Conservation (phyloP, 2,888 invertebrate genomes). For the Agriopis aurantiaria region DNA sequence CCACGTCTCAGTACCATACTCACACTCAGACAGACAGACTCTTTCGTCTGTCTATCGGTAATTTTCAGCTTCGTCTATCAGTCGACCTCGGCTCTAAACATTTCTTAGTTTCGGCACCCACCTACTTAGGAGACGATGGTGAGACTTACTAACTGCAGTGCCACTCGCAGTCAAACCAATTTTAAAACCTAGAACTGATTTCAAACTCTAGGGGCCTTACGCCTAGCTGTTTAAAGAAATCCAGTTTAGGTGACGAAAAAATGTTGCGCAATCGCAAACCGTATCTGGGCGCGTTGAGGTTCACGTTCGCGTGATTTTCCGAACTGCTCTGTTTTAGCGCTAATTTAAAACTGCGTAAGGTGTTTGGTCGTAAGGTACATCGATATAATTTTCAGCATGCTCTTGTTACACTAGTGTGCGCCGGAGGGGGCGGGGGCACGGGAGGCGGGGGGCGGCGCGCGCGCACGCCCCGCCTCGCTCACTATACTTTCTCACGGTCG, state of each 20-base stretch:
- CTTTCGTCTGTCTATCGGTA: not conserved
- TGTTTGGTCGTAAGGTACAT: not conserved
- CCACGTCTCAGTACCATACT: no score
- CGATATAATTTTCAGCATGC: conserved; percentile 5
- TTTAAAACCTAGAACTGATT: no score
- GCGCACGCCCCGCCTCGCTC: conserved; percentile 34
- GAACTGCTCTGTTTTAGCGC: no score
- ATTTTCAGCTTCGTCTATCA: not conserved
- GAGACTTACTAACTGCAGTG: not conserved
- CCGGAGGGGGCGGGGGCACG: conserved; percentile 9
- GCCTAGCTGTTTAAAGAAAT: no score
- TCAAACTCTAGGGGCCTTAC: no score
- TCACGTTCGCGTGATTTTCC: no score
- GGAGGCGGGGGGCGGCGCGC: conserved; percentile 31
- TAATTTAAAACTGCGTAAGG: no score
- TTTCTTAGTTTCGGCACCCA: not conserved
- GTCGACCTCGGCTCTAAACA: not conserved
- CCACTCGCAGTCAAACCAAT: not conserved
- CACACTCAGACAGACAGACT: no score
- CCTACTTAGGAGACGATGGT: not conserved
- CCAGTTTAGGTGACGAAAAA: no score
- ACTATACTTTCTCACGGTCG: conserved; percentile 13
- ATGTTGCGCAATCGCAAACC: no score
- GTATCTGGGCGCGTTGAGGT: no score
- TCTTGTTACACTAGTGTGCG: not conserved